Evolutionary conservation across 2,888 invertebrate genomes (phyloP).

Genomic region (Macroteleia sp.): DNA sequence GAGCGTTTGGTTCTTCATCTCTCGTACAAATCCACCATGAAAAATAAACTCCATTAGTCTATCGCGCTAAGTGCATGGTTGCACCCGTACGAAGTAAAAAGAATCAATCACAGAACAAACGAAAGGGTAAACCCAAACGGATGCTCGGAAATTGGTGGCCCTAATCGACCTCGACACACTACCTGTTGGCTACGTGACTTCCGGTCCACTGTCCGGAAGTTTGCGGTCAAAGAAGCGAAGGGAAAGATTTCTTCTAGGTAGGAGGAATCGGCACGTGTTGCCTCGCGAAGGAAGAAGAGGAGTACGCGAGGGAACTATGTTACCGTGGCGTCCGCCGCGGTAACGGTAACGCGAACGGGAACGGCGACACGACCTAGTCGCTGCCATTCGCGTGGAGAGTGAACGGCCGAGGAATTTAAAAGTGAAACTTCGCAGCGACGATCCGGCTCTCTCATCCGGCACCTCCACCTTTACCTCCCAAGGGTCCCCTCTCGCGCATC

Average conservation of each 20-base stretch:
- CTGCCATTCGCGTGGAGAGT: constrained; percentile 67
- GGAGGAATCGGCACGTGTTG: constrained; percentile 23
- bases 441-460: constrained; percentile 66
- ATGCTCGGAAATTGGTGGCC: no score
- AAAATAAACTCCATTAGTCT: constrained; percentile 7
- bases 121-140: no score
- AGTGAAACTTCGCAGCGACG: constrained; percentile 75
- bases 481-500: constrained; percentile 14
- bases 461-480: constrained; percentile 49
- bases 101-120: no score
- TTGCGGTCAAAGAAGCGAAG: neutral
- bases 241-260: no score
- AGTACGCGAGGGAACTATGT: constrained; percentile 53
- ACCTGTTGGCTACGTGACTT: no score
- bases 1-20: neutral
- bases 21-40: neutral
- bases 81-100: no score
- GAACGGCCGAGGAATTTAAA: constrained; percentile 67
- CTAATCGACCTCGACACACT: no score
- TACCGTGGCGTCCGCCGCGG: constrained; percentile 66
- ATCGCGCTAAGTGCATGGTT: neutral
- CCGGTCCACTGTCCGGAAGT: neutral
- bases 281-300: constrained; percentile 22
- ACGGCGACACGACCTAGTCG: constrained; percentile 78
- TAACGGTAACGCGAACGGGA: constrained; percentile 79